Conservation (phyloP, 2,888 invertebrate genomes). For the Drosophila fungiperda region DNA sequence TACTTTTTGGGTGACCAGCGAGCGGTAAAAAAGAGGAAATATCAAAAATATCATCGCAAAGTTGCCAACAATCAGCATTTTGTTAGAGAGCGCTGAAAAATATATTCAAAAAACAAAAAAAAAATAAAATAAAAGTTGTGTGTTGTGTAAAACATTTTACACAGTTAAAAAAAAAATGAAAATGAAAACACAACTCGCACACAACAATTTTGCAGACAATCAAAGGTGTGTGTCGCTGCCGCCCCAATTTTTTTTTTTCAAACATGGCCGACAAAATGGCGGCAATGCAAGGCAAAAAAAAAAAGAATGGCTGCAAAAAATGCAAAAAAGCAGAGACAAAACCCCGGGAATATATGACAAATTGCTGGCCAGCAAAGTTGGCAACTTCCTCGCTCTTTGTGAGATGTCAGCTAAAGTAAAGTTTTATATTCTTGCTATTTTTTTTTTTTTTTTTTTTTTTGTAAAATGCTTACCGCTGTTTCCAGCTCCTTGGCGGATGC, state of each 20-base stretch:
- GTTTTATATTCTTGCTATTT: constrained; percentile 17
- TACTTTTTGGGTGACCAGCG: constrained; percentile 41
- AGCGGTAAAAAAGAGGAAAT: constrained; percentile 22
- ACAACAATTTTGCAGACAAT: constrained; percentile 39
- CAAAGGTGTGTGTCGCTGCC: constrained; percentile 33
- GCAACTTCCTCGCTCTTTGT: neutral
- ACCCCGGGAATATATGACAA: constrained; percentile 29
- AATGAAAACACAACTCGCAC: constrained; percentile 25
- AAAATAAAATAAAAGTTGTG: neutral
- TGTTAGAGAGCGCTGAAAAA: constrained; percentile 35
- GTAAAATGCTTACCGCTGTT: constrained; percentile 87
- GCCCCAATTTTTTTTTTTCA: neutral
- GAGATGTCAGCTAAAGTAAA: neutral
- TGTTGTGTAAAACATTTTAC: constrained; percentile 29
- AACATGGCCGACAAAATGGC: constrained; percentile 40
- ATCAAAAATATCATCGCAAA: constrained; percentile 53
- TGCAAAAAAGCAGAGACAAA: neutral
- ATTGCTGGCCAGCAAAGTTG: constrained; percentile 34
- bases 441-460: neutral
- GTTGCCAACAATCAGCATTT: constrained; percentile 66
- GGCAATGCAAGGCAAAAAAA: constrained; percentile 1
- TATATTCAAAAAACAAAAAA: neutral
- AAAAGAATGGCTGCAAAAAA: neutral
- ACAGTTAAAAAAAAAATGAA: constrained; percentile 2
- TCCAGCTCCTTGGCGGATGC: constrained; percentile 90